Conservation (phyloP, 1,140 invertebrate species). For the Nephila pilipes region DNA sequence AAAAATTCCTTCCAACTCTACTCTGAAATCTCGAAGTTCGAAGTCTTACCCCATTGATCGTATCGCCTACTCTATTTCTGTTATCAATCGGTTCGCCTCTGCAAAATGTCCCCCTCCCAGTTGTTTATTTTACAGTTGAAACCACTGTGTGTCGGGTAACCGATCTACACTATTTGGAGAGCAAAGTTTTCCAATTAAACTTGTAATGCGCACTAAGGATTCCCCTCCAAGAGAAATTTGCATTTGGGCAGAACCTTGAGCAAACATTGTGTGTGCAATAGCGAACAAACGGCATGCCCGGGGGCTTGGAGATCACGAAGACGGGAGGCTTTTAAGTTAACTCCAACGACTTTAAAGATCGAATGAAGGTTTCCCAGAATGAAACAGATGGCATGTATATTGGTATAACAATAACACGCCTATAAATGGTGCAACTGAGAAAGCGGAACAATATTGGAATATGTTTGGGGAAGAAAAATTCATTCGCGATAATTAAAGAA, state of each 20-base stretch:
- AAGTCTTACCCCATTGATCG: neutral
- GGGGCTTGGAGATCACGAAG: constrained; percentile 1
- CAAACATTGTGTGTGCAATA: constrained; percentile 51
- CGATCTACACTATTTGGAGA: constrained; percentile 64
- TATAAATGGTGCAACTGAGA: neutral
- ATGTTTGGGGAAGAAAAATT: neutral
- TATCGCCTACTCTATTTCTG: neutral
- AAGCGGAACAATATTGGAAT: neutral
- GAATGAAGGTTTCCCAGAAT: neutral
- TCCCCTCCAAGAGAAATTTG: constrained; percentile 48
- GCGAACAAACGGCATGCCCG: constrained; percentile 36
- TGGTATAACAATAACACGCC: neutral
- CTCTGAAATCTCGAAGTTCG: neutral
- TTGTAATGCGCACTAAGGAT: constrained; percentile 67
- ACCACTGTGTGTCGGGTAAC: constrained; percentile 17
- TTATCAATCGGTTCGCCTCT: neutral
- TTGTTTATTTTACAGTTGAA: constrained; percentile 64
- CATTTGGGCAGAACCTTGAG: constrained; percentile 50
- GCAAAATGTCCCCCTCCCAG: constrained; percentile 48
- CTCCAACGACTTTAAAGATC: neutral
- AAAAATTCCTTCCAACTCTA: too few species aligned
- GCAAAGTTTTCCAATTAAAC: constrained; percentile 76
- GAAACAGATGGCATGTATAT: neutral
- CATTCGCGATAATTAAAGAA: neutral
- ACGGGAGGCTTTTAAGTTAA: constrained; percentile 64